Evolutionary conservation across 23 tunicate species (phyloP).

Genomic region (Ascidia mentula): DNA sequence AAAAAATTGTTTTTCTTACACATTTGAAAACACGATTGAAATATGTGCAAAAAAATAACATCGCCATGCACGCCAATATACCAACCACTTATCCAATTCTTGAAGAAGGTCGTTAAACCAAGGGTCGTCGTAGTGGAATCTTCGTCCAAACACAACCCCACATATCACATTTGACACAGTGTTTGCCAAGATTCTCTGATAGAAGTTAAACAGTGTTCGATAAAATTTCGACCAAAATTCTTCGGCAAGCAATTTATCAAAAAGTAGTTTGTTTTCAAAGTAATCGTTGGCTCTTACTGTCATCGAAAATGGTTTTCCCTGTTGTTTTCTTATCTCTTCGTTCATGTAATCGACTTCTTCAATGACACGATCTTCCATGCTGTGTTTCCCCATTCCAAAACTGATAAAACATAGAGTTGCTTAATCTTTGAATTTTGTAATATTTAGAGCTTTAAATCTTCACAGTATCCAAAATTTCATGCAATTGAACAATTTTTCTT

Average conservation of each 20-base stretch:
- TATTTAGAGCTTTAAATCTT: too few relatives aligned
- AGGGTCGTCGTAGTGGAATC: conserved; percentile 57
- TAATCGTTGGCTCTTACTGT: neutral
- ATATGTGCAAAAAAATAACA: neutral
- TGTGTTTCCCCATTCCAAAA: neutral
- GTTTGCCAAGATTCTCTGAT: conserved; percentile 12
- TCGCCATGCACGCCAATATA: neutral
- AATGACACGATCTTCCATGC: neutral
- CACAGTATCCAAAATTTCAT: too few relatives aligned
- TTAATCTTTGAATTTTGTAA: too few relatives aligned
- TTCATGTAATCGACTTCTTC: neutral
- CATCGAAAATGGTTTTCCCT: neutral
- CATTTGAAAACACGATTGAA: neutral
- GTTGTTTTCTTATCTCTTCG: neutral
- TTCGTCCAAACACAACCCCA: conserved; percentile 24
- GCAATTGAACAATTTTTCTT: too few relatives aligned
- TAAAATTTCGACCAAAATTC: neutral
- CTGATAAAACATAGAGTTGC: too few relatives aligned
- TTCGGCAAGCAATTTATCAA: neutral
- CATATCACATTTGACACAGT: conserved; percentile 55
- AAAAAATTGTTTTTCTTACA: neutral
- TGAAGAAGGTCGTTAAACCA: conserved; percentile 30
- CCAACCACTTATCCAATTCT: conserved; percentile 1
- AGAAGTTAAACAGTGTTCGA: neutral
- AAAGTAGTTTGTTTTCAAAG: neutral